Evolutionary conservation across 2,797 vertebrate genomes (phyloP).

Genomic region (Hydrocynus forskahlii): DNA sequence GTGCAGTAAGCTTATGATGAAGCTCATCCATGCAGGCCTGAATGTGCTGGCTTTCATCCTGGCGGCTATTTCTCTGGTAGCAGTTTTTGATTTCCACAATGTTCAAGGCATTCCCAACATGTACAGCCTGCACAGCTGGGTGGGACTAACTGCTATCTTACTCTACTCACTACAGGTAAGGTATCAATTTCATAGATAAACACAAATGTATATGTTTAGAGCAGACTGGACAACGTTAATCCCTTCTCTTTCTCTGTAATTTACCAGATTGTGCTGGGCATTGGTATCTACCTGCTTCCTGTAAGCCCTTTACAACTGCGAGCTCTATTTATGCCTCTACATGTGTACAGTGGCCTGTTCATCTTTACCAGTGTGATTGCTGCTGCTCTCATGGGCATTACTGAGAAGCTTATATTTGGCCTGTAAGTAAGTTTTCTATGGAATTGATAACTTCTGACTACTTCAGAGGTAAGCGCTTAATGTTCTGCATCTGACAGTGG

Average conservation of each 20-base stretch:
- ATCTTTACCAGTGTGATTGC: constrained; percentile 87
- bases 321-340: constrained; percentile 84
- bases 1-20: constrained; percentile 91
- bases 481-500: neutral
- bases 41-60: constrained; percentile 80
- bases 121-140: constrained; percentile 99
- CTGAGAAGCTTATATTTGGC: constrained; percentile 91
- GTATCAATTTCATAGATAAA: neutral
- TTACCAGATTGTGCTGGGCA: constrained; percentile 85
- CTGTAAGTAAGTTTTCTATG: constrained; percentile 83
- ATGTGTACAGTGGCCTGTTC: constrained; percentile 86
- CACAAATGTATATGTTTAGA: neutral
- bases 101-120: constrained; percentile 85
- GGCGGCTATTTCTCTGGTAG: constrained; percentile 83
- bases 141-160: constrained; percentile 84
- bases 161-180: constrained; percentile 88
- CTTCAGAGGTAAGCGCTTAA: constrained; percentile 1
- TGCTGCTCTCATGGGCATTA: constrained; percentile 90
- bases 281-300: constrained; percentile 87
- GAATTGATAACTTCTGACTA: neutral
- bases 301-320: constrained; percentile 80
- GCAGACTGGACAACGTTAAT: neutral
- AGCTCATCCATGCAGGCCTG: constrained; percentile 89
- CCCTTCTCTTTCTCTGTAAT: constrained; percentile 22
- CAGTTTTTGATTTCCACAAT: constrained; percentile 93